phyloP scores from a whole-genome alignment of 2,888 invertebrate species.

The Drosophila subquinaria region DNA sequence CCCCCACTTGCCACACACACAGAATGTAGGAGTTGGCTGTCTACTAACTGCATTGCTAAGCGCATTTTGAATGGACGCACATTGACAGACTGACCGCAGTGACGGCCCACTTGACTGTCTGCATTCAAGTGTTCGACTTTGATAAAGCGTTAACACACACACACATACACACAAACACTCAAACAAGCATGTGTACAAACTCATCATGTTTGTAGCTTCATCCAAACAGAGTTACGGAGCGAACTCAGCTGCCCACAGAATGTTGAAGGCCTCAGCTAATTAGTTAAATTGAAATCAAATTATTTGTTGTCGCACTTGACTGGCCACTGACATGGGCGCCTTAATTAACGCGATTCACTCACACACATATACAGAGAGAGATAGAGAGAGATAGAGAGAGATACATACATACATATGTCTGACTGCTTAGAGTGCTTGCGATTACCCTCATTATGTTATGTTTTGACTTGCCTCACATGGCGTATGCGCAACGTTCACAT shows the following conservation, averaged over 20 bases:
- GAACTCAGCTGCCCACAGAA: conserved; percentile 58
- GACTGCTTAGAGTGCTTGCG: conserved; percentile 28
- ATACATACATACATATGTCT: conserved; percentile 9
- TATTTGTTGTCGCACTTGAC: conserved; percentile 84
- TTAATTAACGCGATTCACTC: conserved; percentile 78
- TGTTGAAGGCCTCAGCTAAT: conserved; percentile 81
- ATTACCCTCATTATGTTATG: conserved; percentile 49
- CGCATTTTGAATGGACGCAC: conserved; percentile 65
- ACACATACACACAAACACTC: conserved; percentile 22
- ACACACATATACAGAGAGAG: conserved; percentile 23
- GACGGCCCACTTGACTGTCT: conserved; percentile 71
- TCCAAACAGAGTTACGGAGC: conserved; percentile 52
- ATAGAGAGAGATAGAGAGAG: background rate
- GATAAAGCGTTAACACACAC: conserved; percentile 59
- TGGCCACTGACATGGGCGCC: conserved; percentile 73
- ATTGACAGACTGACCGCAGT: conserved; percentile 76
- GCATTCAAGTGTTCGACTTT: conserved; percentile 71
- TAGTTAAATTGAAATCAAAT: conserved; percentile 85
- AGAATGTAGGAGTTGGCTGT: background rate
- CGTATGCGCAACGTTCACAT: conserved; percentile 46
- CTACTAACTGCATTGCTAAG: conserved; percentile 63
- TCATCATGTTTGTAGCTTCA: conserved; percentile 62
- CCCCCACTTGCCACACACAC: background rate
- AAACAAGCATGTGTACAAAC: conserved; percentile 36
- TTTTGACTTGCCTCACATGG: conserved; percentile 20